Conservation (phyloP, 2,888 invertebrate genomes). For the Ophioninae sp. region DNA sequence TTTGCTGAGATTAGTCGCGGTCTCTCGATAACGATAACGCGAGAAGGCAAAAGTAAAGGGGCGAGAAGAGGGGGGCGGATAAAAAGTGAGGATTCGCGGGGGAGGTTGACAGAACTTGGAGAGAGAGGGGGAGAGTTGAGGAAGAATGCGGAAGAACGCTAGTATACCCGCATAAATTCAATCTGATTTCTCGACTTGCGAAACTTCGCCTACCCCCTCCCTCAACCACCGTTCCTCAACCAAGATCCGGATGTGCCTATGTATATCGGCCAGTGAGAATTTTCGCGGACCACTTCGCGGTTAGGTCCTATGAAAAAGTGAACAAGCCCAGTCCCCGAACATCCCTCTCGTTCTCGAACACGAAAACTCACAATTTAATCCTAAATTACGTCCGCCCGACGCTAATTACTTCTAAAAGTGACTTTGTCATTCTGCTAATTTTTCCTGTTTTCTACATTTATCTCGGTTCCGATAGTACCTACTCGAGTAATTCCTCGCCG, state of each 20-base stretch:
- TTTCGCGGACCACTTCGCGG: slow-evolving; percentile 33
- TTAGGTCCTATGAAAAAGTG: slow-evolving; percentile 24
- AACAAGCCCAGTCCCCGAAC: slow-evolving; percentile 8
- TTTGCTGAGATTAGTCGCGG: slow-evolving; percentile 56
- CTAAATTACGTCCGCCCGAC: slow-evolving; percentile 14
- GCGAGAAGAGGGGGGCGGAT: slow-evolving; percentile 38
- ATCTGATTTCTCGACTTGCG: slow-evolving; percentile 68
- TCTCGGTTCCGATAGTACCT: background rate
- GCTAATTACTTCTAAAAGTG: slow-evolving; percentile 29
- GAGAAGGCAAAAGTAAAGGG: slow-evolving; percentile 52
- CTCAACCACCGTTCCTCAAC: slow-evolving; percentile 4
- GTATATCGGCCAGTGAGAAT: slow-evolving; percentile 13
- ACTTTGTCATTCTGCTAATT: slow-evolving; percentile 23
- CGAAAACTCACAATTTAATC: slow-evolving; percentile 9
- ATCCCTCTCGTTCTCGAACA: slow-evolving; percentile 10
- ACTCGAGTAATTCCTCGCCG: background rate
- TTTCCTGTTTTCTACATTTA: background rate
- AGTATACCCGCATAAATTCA: slow-evolving; percentile 67
- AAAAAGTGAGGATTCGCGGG: slow-evolving; percentile 20
- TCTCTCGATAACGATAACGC: slow-evolving; percentile 53
- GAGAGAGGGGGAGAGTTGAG: slow-evolving; percentile 40
- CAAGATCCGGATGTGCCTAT: slow-evolving; percentile 22
- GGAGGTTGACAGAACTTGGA: background rate
- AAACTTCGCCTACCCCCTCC: slow-evolving; percentile 43
- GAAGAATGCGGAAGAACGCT: slow-evolving; percentile 44